Base-by-base conservation (phyloP, 2,797 vertebrate genomes). In the Mormyrops boulengeri region DNA sequence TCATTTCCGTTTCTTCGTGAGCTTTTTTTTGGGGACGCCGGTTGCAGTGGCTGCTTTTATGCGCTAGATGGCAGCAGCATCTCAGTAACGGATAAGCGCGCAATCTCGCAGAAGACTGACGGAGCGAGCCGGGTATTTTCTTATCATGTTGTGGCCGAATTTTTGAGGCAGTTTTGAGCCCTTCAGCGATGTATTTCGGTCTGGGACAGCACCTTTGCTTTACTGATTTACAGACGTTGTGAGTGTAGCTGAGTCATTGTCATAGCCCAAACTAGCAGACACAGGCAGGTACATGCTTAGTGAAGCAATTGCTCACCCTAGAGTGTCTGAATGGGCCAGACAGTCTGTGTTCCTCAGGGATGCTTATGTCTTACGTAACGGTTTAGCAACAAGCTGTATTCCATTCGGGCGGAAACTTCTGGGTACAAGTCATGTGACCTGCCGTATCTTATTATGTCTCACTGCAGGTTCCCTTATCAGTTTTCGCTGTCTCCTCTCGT, bases 21-120 rank as follows among this genome's bases (percentile, higher is more conserved):
- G 77, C 44, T 17, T 26, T 84, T 44, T 47, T 84, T 84, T 4
- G 4, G 9, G 9, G 47, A 19, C 4, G 1, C 3, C 12, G 4
- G 26, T 19, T 55, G 41, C 22, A 38, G 26, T 85, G 17, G 12
- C 84, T 66, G 6, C 1, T 17, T 6, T n/a, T 55, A 19, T 53
- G 49, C 89, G 86, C 26, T 87, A 89, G 89, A 57, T 55, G 84
- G 89, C 89, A 87, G 89, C 17, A 89, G 49, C 6, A 5, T 47
- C n/a, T 62, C 11, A 60, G 66, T 55, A 55, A 87, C n/a, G 49
- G 49, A 62, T 44, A 38, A 38, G 17, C 52, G 19, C 4, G 47
- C n/a, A 50, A 85, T 41, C 73, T 7, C 7, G 73, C 38, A n/a
- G 73, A 7, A 80, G 73, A n/a, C 73, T 80, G 73, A 44, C 69